Evolutionary conservation across 2,797 vertebrate species (phyloP).

Genomic region (Mycteria americana): DNA sequence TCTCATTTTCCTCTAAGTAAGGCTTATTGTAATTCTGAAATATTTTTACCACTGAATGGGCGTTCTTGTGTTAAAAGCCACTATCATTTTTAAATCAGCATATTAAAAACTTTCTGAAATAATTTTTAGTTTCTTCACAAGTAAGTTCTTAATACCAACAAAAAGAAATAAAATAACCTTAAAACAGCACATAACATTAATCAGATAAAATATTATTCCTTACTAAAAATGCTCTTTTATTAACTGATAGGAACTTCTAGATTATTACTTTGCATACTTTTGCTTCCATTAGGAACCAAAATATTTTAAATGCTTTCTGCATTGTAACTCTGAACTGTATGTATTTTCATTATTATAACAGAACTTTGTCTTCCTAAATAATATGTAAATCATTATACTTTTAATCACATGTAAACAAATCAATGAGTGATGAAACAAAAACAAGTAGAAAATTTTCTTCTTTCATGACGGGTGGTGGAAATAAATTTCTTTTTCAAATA

Average conservation of each 20-base stretch:
- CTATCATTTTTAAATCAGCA: neutral
- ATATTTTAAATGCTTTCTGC: neutral
- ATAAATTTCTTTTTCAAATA: neutral
- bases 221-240: neutral
- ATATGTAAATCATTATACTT: neutral
- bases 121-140: neutral
- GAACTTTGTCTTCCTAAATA: neutral
- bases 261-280: neutral
- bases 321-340: neutral
- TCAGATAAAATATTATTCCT: neutral
- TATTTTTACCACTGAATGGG: conserved; percentile 35
- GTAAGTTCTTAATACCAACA: neutral
- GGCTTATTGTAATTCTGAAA: conserved; percentile 7
- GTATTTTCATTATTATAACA: neutral
- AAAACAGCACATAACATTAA: neutral
- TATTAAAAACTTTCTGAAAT: conserved; percentile 5
- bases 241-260: neutral
- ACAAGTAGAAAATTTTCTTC: neutral
- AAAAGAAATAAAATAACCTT: neutral
- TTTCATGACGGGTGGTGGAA: neutral
- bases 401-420: neutral
- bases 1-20: neutral
- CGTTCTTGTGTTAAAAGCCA: neutral
- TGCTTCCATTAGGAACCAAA: neutral
- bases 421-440: neutral